Evolutionary conservation across 2,113 vertebrate genomes (phyloP), one percentile per base, ranked within the genome.

Genomic region (Thymallus thymallus): DNA sequence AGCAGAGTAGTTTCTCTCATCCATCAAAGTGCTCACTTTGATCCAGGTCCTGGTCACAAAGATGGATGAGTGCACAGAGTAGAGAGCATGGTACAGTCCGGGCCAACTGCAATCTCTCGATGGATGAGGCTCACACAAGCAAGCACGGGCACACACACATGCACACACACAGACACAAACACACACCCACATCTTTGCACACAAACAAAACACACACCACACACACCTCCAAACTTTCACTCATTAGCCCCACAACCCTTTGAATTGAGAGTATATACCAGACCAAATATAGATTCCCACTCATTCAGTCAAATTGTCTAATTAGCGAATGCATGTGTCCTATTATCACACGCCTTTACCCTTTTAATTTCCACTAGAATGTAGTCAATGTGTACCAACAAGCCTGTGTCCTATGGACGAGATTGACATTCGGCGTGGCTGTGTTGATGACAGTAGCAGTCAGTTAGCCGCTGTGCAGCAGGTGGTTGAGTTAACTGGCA

Each of bases 11-110:
- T n/a, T 32, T 9, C 30, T 29, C 26, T 66, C 64, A n/a, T 66
- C 29, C 64, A 66, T 66, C 64, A 66, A 18, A 22, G 64, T 16
- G 64, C 14, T 20, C 16, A 14, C 29, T 66, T 66, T 20, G 64
- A 66, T 66, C 30, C 64, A 41, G 64, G 64, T 20, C 29, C 29
- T 29, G 30, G 16, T 66, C 64, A 30, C 4, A 66, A 35, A 66
- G 64, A 66, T 66, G 29, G 64, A 66, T 41, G 64, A 66, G 64
- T 66, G 30, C 64, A n/a, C 18, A 32, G 26, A 51, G 48, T 51
- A 35, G 64, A 66, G 6, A 41, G 64, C 30, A 9, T 16, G 64
- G 64, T 16, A 64, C 62, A 64, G 62, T 66, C 26, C 18, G 5
- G 30, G 29, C 5, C 29, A 35, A 32, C 29, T 24, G 23, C 16